Evolutionary conservation across 2,888 invertebrate genomes (phyloP), one percentile per base, ranked within the genome.

Genomic region (Cylindroiulus punctatus): DNA sequence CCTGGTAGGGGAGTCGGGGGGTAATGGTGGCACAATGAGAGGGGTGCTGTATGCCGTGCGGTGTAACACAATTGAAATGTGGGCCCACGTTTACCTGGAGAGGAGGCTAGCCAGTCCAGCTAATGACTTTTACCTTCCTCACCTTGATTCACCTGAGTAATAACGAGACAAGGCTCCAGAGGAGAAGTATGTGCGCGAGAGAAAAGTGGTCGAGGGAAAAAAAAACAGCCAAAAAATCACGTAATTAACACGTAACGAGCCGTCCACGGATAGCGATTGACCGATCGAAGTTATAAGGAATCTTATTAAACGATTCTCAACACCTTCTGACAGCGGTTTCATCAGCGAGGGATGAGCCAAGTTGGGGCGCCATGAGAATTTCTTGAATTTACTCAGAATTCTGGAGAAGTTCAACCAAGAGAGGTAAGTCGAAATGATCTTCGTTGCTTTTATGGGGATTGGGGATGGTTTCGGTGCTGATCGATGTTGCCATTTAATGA

Each of bases 101-200:
- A 76, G 76, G 76, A 76, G 76, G 76, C 76, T 76, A 76, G 76
- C 14, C 76, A 76, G 26, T 76, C 12, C 14, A 17, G 32, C 84
- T 83, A 83, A 83, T 83, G 84, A 83, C 84, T 83, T 83, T 83
- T 83, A 47, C 84, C 84, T 83, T 83, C 84, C 84, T 83, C 84
- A 83, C 84, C 84, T 83, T 83, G 84, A 83, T 83, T 83, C 84
- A 76, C 76, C 76, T 76, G 76, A 76, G 76, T 30, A 76, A 76
- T 76, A 76, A 76, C 76, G 76, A 76, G 30, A 76, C 76, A 76
- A 17, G 76, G 12, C 30, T 30, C 76, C n/a, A 4, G 4, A 30
- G 76, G 76, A 76, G 30, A 32, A 14, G 30, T 76, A 30, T 76
- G 76, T 76, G 76, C 32, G 76, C 76, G 14, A 76, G 76, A 76